Evolutionary conservation across 2,797 vertebrate genomes (phyloP).

Genomic region (Microctenopoma steveboyesi): DNA sequence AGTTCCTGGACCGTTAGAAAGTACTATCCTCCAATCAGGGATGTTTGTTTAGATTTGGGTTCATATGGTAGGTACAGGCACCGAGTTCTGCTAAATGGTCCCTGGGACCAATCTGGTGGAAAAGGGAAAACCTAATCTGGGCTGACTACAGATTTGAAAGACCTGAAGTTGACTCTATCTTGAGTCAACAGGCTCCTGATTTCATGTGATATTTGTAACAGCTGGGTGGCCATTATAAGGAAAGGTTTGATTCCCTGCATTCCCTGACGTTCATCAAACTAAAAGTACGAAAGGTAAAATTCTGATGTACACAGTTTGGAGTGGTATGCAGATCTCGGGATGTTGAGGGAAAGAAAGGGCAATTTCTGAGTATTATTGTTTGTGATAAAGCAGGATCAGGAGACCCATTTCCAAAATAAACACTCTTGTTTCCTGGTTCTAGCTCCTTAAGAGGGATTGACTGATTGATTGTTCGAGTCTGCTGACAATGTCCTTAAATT

Average conservation of each 20-base stretch:
- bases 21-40: too few species aligned
- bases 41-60: too few species aligned
- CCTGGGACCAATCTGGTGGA: background rate
- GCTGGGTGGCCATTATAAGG: background rate
- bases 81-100: too few species aligned
- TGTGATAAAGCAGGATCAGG: slow-evolving; percentile 67
- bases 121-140: background rate
- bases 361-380: slow-evolving; percentile 70
- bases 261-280: background rate
- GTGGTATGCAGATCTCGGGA: slow-evolving; percentile 60
- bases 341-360: slow-evolving; percentile 41
- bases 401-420: slow-evolving; percentile 71
- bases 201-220: background rate
- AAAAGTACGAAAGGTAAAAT: slow-evolving; percentile 33
- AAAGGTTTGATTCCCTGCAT: background rate
- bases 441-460: slow-evolving; percentile 56
- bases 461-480: slow-evolving; percentile 56
- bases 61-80: too few species aligned
- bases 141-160: background rate
- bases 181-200: background rate
- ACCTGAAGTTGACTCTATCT: too few species aligned
- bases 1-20: too few species aligned
- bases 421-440: slow-evolving; percentile 65
- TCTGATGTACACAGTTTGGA: background rate
- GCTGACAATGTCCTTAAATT: slow-evolving; percentile 71